Evolutionary conservation across 1,140 invertebrate species (phyloP), one percentile per base, ranked within the genome.

Genomic region (Hirudo medicinalis): DNA sequence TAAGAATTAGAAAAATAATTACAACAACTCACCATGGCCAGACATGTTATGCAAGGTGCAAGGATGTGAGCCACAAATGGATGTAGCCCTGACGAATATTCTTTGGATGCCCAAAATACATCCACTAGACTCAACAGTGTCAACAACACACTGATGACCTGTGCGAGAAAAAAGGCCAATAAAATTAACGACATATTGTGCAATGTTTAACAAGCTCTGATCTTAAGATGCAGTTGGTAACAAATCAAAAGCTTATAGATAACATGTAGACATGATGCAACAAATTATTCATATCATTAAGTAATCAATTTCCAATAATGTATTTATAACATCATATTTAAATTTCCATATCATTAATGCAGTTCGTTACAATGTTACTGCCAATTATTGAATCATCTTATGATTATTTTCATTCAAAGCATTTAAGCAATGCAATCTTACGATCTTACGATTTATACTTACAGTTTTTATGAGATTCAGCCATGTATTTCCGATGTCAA

Each of bases 21-120:
- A 63, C 2, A 63, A 19, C 57, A 53, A 70, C 69, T 22, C n/a
- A 70, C 69, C 69, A 70, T 70, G 25, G 69, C 36, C 22, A 70
- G 17, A n/a, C 40, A 49, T 20, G 40, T 49, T 54, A 49, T 9
- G 19, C 32, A 49, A 43, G 69, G 69, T 49, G 43, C 69, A 25
- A 70, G 69, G n/a, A 70, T 22, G 19, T 70, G 49, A 36, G 69
- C 69, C 27, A 49, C 4, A 54, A 53, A 70, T 27, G 36, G 43
- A 8, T 25, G 22, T 9, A 19, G n/a, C 4, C 43, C 69, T 20
- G 49, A 49, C 9, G 29, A 20, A 53, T 70, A 70, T 25, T 70
- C 69, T 54, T 19, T 20, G 32, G 53, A 22, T 20, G 36, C 22
- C 25, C 40, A 70, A 27, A 49, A 49, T 6, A 53, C 22, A 53